phyloP scores from a whole-genome alignment of 2,888 invertebrate genomes.

The Operophtera brumata region DNA sequence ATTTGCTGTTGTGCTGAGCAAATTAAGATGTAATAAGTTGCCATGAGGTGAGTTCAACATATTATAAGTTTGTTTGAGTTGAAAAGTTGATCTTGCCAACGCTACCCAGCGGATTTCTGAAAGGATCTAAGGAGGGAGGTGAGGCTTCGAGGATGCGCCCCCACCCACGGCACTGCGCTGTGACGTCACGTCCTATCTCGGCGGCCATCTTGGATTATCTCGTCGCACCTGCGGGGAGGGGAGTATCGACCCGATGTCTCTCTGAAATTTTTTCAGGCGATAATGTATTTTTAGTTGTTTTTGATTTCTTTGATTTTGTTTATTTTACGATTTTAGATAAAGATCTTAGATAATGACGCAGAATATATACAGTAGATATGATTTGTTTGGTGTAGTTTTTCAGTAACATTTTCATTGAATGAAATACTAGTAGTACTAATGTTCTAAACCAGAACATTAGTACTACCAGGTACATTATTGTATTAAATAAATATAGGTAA shows the following conservation, averaged over 20 bases:
- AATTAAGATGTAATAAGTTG: too few relatives aligned
- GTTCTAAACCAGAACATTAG: too few relatives aligned
- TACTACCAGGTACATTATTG: too few relatives aligned
- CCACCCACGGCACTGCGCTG: slow-evolving; percentile 55
- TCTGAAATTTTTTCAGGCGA: slow-evolving; percentile 72
- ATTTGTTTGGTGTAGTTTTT: not conserved
- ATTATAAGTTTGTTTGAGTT: too few relatives aligned
- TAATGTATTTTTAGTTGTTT: slow-evolving; percentile 48
- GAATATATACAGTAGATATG: too few relatives aligned
- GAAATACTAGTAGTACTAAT: too few relatives aligned
- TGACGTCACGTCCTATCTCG: slow-evolving; percentile 82
- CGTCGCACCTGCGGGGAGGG: slow-evolving; percentile 79
- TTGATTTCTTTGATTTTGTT: slow-evolving; percentile 14
- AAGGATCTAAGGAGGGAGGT: slow-evolving; percentile 80
- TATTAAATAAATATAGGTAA: too few relatives aligned
- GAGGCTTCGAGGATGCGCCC: slow-evolving; percentile 73
- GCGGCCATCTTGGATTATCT: slow-evolving; percentile 82
- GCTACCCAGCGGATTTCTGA: slow-evolving; percentile 69
- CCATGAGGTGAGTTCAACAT: too few relatives aligned
- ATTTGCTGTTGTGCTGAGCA: too few relatives aligned
- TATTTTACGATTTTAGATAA: not conserved
- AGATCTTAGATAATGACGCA: too few relatives aligned
- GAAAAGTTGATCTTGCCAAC: slow-evolving; percentile 43
- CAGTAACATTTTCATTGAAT: not conserved
- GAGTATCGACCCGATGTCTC: slow-evolving; percentile 72